phyloP scores from a whole-genome alignment of 1,140 invertebrate species.

The Drosophila suzukii region DNA sequence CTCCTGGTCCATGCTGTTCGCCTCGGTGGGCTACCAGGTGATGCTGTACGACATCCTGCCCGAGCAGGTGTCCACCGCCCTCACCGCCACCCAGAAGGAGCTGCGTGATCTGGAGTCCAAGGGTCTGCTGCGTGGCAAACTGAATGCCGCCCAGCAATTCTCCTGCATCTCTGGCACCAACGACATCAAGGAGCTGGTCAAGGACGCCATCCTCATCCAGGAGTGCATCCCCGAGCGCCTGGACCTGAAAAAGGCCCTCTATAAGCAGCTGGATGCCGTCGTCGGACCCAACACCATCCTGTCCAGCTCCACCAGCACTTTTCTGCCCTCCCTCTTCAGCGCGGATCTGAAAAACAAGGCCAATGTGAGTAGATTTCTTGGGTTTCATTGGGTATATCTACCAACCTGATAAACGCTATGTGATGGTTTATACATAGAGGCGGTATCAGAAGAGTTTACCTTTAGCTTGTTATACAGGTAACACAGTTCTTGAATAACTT shows the following conservation, averaged over 20 bases:
- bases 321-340: conserved; percentile 93
- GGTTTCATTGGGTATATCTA: neutral
- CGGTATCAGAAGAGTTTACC: too few species aligned
- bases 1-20: conserved; percentile 98
- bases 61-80: conserved; percentile 90
- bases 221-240: conserved; percentile 97
- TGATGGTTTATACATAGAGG: too few species aligned
- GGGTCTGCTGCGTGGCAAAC: conserved; percentile 90
- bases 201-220: conserved; percentile 91
- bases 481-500: too few species aligned
- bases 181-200: conserved; percentile 88
- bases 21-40: conserved; percentile 95
- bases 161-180: conserved; percentile 90
- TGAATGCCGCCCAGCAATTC: conserved; percentile 91
- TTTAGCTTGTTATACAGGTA: too few species aligned
- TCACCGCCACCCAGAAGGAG: conserved; percentile 90
- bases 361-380: conserved; percentile 84
- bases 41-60: conserved; percentile 92
- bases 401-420: too few species aligned
- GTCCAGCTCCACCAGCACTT: conserved; percentile 96
- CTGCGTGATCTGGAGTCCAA: conserved; percentile 89
- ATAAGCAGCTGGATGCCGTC: conserved; percentile 90
- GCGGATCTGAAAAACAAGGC: conserved; percentile 91
- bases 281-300: conserved; percentile 90
- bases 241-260: conserved; percentile 93